Base-by-base conservation (phyloP, 2,888 invertebrate species). In the Macrosoma leucophasiata region DNA sequence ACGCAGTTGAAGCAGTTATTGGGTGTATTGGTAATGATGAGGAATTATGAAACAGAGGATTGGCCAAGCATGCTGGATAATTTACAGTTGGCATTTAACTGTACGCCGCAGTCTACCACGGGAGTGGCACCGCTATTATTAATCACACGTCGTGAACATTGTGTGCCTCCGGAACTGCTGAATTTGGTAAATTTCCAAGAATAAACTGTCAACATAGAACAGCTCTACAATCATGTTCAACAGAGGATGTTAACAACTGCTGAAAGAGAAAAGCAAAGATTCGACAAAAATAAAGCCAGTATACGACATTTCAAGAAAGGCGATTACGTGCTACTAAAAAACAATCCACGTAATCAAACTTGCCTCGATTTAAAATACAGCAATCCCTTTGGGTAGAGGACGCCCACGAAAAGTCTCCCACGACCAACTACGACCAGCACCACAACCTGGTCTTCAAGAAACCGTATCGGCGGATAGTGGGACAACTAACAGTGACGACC, bases 321-420 rank as follows among this genome's bases (percentile, higher is more conserved):
- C n/a, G 49, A 47, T 9, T 45, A 37, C 6, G 43, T 48, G 1
- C 9, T 48, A 3, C 36, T 46, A 6, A 40, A 43, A 29, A 51
- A 42, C 13, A 46, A 46, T 29, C 48, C 49, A 1, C 23, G 45
- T 0, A 48, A 48, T 11, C 49, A 52, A 33, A 50, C 44, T 1
- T 42, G 37, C 0, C 25, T 52, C 0, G 46, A 46, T 15, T 13
- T 41, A 0, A 50, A 49, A 43, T 52, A 31, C 11, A 44, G 36
- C 10, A 46, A 36, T 1, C 48, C 50, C 0, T 49, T 42, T 9
- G 41, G 42, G 50, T n/a, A n/a, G n/a, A n/a, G n/a, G n/a, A n/a
- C n/a, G n/a, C n/a, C n/a, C n/a, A n/a, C n/a, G n/a, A n/a, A n/a
- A n/a, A n/a, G n/a, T n/a, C n/a, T n/a, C n/a, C n/a, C n/a, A n/a